phyloP scores from a whole-genome alignment of 2,113 vertebrate species.

The Himantopus leucocephalus region DNA sequence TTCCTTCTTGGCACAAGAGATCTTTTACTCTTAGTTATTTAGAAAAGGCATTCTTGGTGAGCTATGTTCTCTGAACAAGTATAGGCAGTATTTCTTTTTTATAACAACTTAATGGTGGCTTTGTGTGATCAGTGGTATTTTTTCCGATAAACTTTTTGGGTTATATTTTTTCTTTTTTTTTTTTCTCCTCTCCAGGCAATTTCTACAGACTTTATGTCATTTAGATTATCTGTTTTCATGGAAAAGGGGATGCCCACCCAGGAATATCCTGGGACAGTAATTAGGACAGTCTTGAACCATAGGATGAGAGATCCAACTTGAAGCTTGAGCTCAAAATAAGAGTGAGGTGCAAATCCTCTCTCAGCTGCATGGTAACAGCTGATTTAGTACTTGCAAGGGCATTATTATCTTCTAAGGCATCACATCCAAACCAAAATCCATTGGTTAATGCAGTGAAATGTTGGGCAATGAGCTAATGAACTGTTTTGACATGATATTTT shows the following conservation, averaged over 20 bases:
- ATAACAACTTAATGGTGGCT: neutral
- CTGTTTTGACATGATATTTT: neutral
- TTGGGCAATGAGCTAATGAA: neutral
- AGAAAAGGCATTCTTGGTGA: neutral
- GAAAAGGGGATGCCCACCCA: neutral
- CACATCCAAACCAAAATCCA: neutral
- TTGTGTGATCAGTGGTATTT: neutral
- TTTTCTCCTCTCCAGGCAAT: neutral
- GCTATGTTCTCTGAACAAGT: neutral
- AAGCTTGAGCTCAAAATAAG: neutral
- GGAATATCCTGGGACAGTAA: neutral
- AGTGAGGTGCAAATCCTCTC: neutral
- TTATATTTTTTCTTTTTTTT: neutral
- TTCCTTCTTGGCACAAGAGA: neutral
- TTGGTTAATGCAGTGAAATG: neutral
- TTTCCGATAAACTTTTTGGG: neutral
- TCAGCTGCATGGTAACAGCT: neutral
- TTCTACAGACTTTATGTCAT: neutral
- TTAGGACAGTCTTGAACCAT: neutral
- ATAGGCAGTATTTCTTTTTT: neutral
- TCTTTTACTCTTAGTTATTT: neutral
- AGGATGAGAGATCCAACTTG: neutral
- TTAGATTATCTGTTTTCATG: neutral
- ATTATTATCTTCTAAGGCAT: neutral
- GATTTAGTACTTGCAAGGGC: neutral